Base-by-base conservation (phyloP, 2,113 vertebrate genomes). In the Geococcyx californianus region DNA sequence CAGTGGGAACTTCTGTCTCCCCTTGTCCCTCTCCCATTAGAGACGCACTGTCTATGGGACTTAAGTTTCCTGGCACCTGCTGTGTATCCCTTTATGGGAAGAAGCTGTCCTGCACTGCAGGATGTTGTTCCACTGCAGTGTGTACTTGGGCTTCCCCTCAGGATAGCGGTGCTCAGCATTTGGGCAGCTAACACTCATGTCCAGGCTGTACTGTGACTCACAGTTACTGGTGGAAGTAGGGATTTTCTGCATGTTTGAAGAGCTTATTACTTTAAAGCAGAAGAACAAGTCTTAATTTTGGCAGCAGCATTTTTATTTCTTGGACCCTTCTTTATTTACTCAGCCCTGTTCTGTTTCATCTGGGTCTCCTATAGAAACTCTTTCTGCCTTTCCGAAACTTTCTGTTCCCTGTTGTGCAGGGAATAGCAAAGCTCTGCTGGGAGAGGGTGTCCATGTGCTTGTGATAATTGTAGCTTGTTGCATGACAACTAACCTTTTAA, bases 401-500 rank as follows among this genome's bases (percentile, higher is more conserved):
- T 77, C 81, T 36, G 11, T 72, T 91, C 73, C 73, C 80, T 68
- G 69, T 95, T 72, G 92, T 87, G 83, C 90, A 67, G 86, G 66
- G 93, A 89, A 60, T 85, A 87, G 77, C 74, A 63, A 52, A 95
- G 82, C 79, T 90, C 72, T 79, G 42, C 84, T 88, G 44, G 40
- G 78, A 29, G 87, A 90, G 78, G 51, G 44, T 94, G 86, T 79
- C 58, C 8, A 2, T 82, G 84, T 84, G 80, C 63, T 69, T 87
- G 70, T 92, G 91, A 34, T 84, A 87, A 90, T 56, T 93, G 95
- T 62, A 95, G 88, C 87, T 96, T 89, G 82, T 90, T 94, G 93
- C 90, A 95, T 95, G 93, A 95, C 84, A 7, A 89, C 97, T 97
- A 96, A 97, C 96, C 84, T 94, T 95, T 94, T 88, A 81, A 95